Conservation (phyloP, 2,797 vertebrate species). For the Cyclura pinguis region DNA sequence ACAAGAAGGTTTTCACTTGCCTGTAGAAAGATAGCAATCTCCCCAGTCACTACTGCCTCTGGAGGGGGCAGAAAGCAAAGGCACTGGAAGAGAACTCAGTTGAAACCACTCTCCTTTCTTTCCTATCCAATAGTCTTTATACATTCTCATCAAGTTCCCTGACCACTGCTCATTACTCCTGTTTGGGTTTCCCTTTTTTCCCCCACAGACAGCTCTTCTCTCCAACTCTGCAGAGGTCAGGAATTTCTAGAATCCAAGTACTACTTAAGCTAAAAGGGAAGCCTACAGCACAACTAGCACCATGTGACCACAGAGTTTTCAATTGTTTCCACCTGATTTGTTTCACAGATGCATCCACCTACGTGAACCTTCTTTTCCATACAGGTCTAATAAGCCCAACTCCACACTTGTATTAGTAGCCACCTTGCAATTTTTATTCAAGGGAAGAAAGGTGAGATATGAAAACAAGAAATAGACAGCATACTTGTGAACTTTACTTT, state of each 20-base stretch:
- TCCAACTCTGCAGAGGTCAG: background rate
- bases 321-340: background rate
- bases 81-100: background rate
- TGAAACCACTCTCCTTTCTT: background rate
- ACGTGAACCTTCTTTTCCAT: background rate
- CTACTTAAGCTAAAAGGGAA: background rate
- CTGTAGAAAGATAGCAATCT: too few relatives aligned
- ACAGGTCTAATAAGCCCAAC: background rate
- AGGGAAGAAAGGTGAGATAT: background rate
- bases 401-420: background rate
- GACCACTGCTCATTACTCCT: background rate
- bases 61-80: background rate
- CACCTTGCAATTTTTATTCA: background rate
- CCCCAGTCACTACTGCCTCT: background rate
- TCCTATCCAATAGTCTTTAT: background rate
- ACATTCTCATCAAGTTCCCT: background rate
- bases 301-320: background rate
- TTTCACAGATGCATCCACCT: background rate
- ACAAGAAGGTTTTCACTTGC: too few relatives aligned
- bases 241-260: background rate
- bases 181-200: background rate
- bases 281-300: background rate
- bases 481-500: background rate
- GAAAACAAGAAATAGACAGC: background rate
- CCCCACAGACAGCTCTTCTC: background rate